A percentile compares a stretch with the other conserved stretches of the same genome.
These are phyloP conservation scores for Drosophila micromelanica DNA, from an alignment of 1,140 invertebrate genomes.

Conservation along the genomic window DNA sequence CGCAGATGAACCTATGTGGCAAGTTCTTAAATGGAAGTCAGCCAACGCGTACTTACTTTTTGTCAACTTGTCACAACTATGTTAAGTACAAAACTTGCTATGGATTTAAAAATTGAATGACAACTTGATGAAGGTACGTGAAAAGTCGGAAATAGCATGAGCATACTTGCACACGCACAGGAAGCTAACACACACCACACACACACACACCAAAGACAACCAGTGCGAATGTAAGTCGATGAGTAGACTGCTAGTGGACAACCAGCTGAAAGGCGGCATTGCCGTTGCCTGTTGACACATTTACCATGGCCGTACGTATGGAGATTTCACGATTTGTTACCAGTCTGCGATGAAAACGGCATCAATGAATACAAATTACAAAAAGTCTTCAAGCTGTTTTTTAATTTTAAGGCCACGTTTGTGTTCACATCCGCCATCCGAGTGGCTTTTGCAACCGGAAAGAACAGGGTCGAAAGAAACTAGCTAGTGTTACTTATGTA, in stretches of 20 bases:
- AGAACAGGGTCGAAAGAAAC: conserved; percentile 36
- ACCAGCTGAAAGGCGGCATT: conserved; percentile 59
- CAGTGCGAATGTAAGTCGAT: conserved; percentile 35
- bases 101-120: conserved; percentile 83
- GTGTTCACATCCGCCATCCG: conserved; percentile 18
- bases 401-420: conserved; percentile 68
- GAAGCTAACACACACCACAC: conserved; percentile 20
- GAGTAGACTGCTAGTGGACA: conserved; percentile 41
- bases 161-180: conserved; percentile 51
- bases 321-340: conserved; percentile 69
- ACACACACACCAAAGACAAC: conserved; percentile 13
- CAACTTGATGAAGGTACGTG: conserved; percentile 83
- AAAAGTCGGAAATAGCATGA: conserved; percentile 77
- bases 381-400: conserved; percentile 69
- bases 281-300: conserved; percentile 71
- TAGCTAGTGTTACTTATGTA: conserved; percentile 34
- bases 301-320: conserved; percentile 38
- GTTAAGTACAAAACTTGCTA: conserved; percentile 82
- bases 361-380: conserved; percentile 80
- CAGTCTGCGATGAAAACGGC: conserved; percentile 67
- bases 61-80: conserved; percentile 82
- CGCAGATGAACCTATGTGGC: conserved; percentile 37
- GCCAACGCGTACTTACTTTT: conserved; percentile 65
- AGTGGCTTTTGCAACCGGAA: conserved; percentile 53
- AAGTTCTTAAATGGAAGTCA: conserved; percentile 72